Conservation (phyloP, 1,140 invertebrate genomes). For the Plodia interpunctella region DNA sequence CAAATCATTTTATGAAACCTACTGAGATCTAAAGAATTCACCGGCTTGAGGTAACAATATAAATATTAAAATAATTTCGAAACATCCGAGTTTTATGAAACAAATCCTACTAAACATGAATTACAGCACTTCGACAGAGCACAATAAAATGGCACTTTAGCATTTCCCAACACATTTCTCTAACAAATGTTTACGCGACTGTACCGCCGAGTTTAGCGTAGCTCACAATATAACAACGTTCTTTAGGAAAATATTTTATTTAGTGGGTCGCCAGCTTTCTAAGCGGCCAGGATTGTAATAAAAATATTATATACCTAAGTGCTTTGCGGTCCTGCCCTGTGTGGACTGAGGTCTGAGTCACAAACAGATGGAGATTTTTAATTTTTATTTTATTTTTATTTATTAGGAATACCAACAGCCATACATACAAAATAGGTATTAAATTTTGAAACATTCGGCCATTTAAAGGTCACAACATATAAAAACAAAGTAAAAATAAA, state of each 20-base stretch:
- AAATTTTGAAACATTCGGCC: too few relatives aligned
- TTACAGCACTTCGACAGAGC: background rate
- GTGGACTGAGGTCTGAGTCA: constrained; percentile 9
- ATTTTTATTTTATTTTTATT: too few relatives aligned
- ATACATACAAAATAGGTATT: too few relatives aligned
- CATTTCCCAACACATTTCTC: background rate
- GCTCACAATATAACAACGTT: constrained; percentile 45
- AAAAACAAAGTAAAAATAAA: too few relatives aligned
- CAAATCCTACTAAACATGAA: background rate
- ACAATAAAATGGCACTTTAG: background rate
- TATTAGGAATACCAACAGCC: too few relatives aligned
- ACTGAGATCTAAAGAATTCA: too few relatives aligned
- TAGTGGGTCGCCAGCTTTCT: constrained; percentile 53
- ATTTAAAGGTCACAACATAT: too few relatives aligned
- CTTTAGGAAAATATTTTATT: constrained; percentile 62
- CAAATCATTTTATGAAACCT: too few relatives aligned
- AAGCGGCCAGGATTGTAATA: constrained; percentile 52
- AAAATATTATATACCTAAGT: constrained; percentile 71
- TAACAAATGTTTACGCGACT: constrained; percentile 2
- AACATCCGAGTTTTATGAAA: background rate
- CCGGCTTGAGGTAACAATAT: too few relatives aligned
- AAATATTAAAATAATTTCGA: background rate
- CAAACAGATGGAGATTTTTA: too few relatives aligned
- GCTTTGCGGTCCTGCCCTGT: constrained; percentile 36
- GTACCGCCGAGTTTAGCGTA: constrained; percentile 24